These are phyloP conservation scores for Cyprinus carpio DNA, from an alignment of 2,113 vertebrate genomes.

Conservation along the genomic window DNA sequence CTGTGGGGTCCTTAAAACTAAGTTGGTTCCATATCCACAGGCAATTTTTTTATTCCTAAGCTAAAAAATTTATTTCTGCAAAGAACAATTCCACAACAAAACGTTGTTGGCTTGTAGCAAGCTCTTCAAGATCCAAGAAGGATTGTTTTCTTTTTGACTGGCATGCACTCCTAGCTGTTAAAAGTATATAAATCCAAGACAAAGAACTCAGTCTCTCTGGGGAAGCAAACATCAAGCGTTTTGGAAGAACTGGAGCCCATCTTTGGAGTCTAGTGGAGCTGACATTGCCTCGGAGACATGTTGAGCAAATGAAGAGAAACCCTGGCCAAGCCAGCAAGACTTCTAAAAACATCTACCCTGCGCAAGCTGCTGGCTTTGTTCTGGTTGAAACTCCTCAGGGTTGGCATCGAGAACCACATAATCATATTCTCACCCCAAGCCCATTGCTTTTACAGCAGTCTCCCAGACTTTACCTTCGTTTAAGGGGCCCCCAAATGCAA, in stretches of 20 bases:
- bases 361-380: constrained; percentile 35
- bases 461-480: constrained; percentile 44
- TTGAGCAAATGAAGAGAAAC: constrained; percentile 54
- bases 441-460: constrained; percentile 36
- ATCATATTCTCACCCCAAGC: constrained; percentile 35
- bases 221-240: constrained; percentile 12
- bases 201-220: constrained; percentile 28
- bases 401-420: constrained; percentile 43
- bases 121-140: constrained; percentile 16
- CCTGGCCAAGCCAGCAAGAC: constrained; percentile 57
- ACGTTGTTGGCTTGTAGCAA: not conserved
- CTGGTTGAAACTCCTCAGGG: not conserved
- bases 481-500: constrained; percentile 34
- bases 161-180: constrained; percentile 24
- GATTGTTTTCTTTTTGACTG: constrained; percentile 31
- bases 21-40: not conserved
- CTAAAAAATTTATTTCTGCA: not conserved
- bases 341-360: constrained; percentile 57
- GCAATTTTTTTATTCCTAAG: constrained; percentile 21
- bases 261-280: constrained; percentile 43
- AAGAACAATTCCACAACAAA: constrained; percentile 50
- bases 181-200: constrained; percentile 22
- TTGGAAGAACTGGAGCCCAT: constrained; percentile 3
- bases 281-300: constrained; percentile 61
- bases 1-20: not conserved